Evolutionary conservation across 2,888 invertebrate genomes (phyloP).

Genomic region (Belgica antarctica): DNA sequence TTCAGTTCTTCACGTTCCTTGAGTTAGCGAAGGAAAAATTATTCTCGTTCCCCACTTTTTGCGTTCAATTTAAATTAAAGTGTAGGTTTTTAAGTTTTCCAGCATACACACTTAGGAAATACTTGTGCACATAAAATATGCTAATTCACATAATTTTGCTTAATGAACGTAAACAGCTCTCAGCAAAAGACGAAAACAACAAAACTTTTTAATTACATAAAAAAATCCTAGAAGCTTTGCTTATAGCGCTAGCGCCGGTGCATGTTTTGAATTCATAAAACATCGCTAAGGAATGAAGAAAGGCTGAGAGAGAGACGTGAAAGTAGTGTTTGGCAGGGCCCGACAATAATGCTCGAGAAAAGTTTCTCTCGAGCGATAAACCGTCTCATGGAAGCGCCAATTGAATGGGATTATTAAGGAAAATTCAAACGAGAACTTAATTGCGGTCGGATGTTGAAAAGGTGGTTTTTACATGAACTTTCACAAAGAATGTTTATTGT

Average conservation of each 20-base stretch:
- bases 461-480: constrained; percentile 6
- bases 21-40: not conserved
- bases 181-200: not conserved
- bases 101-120: not conserved
- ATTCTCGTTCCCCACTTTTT: not conserved
- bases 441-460: not conserved
- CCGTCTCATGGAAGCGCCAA: constrained; percentile 23
- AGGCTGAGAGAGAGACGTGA: not conserved
- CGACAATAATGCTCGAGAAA: not conserved
- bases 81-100: not conserved
- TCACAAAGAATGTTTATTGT: constrained; percentile 2
- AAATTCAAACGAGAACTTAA: constrained; percentile 14
- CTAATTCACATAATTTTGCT: constrained; percentile 34
- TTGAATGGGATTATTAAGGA: constrained; percentile 24
- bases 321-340: not conserved
- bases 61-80: constrained; percentile 32
- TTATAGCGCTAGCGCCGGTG: constrained; percentile 5
- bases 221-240: constrained; percentile 5
- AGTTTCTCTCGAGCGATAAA: constrained; percentile 1
- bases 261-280: constrained; percentile 30
- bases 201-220: constrained; percentile 37
- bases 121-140: constrained; percentile 25
- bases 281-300: not conserved
- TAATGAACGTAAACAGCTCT: constrained; percentile 4
- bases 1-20: constrained; percentile 33